Percentiles rank a stretch among this genome's conserved stretches.
These are phyloP conservation scores for Lophotis ruficrista DNA, from an alignment of 2,113 vertebrate species.

Conservation along the genomic window DNA sequence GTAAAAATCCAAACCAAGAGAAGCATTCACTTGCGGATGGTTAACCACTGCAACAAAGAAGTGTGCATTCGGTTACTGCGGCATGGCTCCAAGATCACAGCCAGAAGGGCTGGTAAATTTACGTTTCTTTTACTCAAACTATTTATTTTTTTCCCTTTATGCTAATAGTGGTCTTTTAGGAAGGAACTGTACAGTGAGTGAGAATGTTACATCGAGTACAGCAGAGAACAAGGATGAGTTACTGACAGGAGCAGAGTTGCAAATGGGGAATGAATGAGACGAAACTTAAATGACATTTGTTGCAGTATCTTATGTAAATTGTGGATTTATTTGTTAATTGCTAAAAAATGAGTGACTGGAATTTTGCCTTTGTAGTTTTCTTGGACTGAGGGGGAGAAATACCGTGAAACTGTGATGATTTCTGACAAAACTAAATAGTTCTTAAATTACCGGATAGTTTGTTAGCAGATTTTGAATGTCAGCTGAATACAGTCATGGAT, in stretches of 20 bases:
- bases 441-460: neutral
- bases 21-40: constrained; percentile 88
- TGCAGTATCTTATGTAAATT: neutral
- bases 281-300: neutral
- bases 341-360: neutral
- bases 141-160: neutral
- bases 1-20: constrained; percentile 92
- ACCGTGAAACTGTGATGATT: neutral
- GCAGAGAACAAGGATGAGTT: neutral
- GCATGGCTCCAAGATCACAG: constrained; percentile 83
- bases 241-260: neutral
- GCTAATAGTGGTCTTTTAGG: neutral
- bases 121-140: neutral
- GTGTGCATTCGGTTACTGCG: constrained; percentile 90
- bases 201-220: neutral
- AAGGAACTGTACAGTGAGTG: neutral
- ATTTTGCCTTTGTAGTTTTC: neutral
- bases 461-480: neutral
- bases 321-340: neutral
- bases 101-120: constrained; percentile 78
- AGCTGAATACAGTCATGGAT: neutral
- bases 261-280: neutral
- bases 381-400: neutral
- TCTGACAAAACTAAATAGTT: neutral
- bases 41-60: constrained; percentile 90